phyloP scores from a whole-genome alignment of 1,140 invertebrate genomes.

The Pseudomyrmex gracilis region DNA sequence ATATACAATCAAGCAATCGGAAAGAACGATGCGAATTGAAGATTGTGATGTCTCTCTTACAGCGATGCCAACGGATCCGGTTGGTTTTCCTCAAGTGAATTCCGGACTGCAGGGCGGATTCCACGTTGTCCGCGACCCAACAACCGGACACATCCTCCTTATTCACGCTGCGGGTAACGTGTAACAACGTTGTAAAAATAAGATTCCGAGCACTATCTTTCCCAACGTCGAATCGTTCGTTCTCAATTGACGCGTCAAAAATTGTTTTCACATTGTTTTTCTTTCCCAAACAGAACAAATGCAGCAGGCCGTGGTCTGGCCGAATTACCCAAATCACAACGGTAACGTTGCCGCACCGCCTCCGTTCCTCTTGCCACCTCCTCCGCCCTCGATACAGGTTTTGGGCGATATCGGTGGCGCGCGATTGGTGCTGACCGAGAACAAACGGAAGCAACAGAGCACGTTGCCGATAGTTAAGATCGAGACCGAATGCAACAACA shows the following conservation, averaged over 20 bases:
- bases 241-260: neutral
- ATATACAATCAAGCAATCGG: neutral
- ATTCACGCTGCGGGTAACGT: constrained; percentile 89
- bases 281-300: constrained; percentile 87
- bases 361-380: constrained; percentile 87
- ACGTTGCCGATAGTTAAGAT: constrained; percentile 89
- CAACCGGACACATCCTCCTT: constrained; percentile 92
- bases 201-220: neutral
- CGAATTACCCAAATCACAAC: constrained; percentile 87
- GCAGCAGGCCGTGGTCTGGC: constrained; percentile 92
- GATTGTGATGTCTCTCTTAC: constrained; percentile 66
- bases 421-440: constrained; percentile 83
- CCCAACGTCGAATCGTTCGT: neutral
- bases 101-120: constrained; percentile 80
- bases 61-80: constrained; percentile 88
- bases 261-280: neutral
- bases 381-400: constrained; percentile 88
- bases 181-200: constrained; percentile 48
- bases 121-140: constrained; percentile 93
- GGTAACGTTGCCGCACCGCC: constrained; percentile 81
- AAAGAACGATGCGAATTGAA: constrained; percentile 35
- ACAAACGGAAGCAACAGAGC: constrained; percentile 88
- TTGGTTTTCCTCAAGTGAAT: constrained; percentile 87
- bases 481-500: constrained; percentile 86
- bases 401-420: constrained; percentile 86